phyloP scores from a whole-genome alignment of 1,140 invertebrate genomes.

The Oryzaephilus surinamensis region DNA sequence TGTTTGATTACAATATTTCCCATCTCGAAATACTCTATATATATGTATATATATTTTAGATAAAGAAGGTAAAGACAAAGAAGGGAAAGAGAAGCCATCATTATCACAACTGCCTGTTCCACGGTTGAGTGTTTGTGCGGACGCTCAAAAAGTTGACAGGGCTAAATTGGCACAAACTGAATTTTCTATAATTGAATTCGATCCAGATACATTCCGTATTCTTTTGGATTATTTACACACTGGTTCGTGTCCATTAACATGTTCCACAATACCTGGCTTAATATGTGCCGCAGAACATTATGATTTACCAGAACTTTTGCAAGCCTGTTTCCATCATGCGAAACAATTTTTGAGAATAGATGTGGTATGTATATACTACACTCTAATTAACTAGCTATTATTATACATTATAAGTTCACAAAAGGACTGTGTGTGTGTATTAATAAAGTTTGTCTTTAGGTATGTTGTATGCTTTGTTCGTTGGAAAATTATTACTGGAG shows the following conservation, averaged over 20 bases:
- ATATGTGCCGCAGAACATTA: constrained; percentile 92
- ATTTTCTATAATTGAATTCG: constrained; percentile 93
- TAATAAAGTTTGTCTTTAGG: constrained; percentile 39
- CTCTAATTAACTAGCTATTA: constrained; percentile 7
- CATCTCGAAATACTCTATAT: too few species aligned
- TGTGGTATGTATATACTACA: constrained; percentile 48
- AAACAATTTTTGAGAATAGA: constrained; percentile 87
- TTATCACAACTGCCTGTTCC: constrained; percentile 66
- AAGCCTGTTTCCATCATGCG: constrained; percentile 91
- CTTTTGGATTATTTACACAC: constrained; percentile 86
- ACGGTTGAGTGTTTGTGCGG: constrained; percentile 80
- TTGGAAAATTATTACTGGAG: constrained; percentile 93
- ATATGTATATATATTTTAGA: constrained; percentile 14
- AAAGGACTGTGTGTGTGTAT: too few species aligned
- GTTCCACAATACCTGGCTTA: constrained; percentile 81
- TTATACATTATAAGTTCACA: background rate
- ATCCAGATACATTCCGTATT: constrained; percentile 84
- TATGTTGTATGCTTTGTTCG: constrained; percentile 83
- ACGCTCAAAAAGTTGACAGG: constrained; percentile 86
- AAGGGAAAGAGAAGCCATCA: constrained; percentile 61
- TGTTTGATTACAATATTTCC: too few species aligned
- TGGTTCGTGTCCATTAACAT: constrained; percentile 82
- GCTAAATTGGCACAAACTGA: constrained; percentile 86
- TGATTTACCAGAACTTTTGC: constrained; percentile 81
- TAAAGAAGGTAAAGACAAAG: constrained; percentile 66